A percentile compares a stretch with the other conserved stretches of the same genome.
phyloP scores from a whole-genome alignment of 1,140 invertebrate species.

The Streblospio benedicti region DNA sequence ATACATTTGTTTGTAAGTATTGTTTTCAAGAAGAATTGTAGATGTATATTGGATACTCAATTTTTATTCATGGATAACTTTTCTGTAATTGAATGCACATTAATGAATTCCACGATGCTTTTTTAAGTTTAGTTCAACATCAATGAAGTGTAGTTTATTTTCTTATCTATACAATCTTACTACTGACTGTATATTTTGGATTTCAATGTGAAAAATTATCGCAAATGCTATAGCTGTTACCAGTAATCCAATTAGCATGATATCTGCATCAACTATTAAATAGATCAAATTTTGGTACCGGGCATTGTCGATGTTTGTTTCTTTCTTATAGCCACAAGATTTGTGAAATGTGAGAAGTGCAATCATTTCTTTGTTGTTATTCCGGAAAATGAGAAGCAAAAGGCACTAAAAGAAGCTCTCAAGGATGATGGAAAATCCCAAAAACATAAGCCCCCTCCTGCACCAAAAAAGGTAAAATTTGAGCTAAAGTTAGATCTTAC shows the following conservation, averaged over 20 bases:
- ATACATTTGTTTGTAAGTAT: conserved; percentile 84
- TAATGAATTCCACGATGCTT: background rate
- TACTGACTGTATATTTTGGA: conserved; percentile 12
- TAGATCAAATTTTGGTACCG: background rate
- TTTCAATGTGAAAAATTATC: background rate
- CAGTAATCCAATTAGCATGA: background rate
- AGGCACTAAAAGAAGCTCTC: conserved; percentile 64
- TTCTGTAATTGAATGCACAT: background rate
- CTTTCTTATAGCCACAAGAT: conserved; percentile 63
- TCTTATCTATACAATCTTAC: background rate
- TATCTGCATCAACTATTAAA: background rate
- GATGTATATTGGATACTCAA: conserved; percentile 3
- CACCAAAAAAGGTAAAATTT: conserved; percentile 71
- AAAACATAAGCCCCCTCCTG: conserved; percentile 64
- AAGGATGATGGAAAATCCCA: conserved; percentile 23
- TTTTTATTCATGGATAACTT: conserved; percentile 7
- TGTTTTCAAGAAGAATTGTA: too few relatives aligned
- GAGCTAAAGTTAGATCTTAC: conserved; percentile 4
- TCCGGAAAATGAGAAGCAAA: conserved; percentile 75
- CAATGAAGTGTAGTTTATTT: conserved; percentile 4
- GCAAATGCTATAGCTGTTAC: background rate
- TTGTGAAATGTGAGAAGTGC: conserved; percentile 96
- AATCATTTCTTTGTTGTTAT: conserved; percentile 96
- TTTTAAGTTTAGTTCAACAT: background rate
- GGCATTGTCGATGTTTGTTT: background rate